These are phyloP conservation scores for Bombus waltoni DNA, from an alignment of 1,140 invertebrate genomes.

Conservation along the genomic window DNA sequence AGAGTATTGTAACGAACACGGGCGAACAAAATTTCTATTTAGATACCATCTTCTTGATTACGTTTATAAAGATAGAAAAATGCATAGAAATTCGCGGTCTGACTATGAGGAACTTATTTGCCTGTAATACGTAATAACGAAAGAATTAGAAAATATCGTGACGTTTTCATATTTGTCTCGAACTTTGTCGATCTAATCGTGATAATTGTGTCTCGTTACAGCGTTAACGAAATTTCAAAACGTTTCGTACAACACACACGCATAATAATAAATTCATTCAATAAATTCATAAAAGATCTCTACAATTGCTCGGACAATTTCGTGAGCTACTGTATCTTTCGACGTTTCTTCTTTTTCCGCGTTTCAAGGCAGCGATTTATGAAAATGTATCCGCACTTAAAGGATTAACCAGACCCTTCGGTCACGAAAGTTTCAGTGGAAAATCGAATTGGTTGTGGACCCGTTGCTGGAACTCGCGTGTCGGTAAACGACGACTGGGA, in stretches of 20 bases:
- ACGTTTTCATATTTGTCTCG: too few species aligned
- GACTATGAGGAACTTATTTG: too few species aligned
- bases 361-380: neutral
- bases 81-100: too few species aligned
- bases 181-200: neutral
- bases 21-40: too few species aligned
- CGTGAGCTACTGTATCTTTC: too few species aligned
- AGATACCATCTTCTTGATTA: too few species aligned
- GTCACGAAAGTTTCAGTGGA: neutral
- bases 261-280: too few species aligned
- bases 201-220: neutral
- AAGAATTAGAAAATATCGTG: too few species aligned
- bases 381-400: neutral
- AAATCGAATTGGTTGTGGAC: constrained; percentile 11
- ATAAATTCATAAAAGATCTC: neutral
- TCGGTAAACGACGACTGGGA: constrained; percentile 29
- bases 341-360: too few species aligned
- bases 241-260: neutral
- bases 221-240: neutral
- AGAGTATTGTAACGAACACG: too few species aligned
- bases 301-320: neutral
- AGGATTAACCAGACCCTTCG: neutral
- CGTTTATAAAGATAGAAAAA: too few species aligned
- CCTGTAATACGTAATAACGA: too few species aligned
- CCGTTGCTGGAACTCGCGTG: constrained; percentile 28